Base-by-base conservation (phyloP, 2,888 invertebrate species). In the Opisthograptis luteolata region DNA sequence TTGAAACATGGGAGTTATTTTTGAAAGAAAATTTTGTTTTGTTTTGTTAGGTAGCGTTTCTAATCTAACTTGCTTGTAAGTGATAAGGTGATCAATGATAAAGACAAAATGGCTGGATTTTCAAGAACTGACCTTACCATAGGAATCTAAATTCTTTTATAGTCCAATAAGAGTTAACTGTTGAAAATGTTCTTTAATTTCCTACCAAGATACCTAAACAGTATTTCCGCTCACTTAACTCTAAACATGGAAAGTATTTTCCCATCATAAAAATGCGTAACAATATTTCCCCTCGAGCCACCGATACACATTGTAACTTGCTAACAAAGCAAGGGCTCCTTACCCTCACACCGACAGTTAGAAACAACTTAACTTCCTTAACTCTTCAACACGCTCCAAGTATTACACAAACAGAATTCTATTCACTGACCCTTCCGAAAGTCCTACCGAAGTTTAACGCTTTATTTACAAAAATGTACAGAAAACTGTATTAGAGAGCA, bases 341-440 rank as follows among this genome's bases (percentile, higher is more conserved):
- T 8, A 5, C 27, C 27, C 34, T 44, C 52, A 39, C 39, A 35
- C 54, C 53, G 30, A 36, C 50, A 39, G 55, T 55, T 55, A 45
- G 48, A 37, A 59, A 59, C 59, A 56, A 56, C 45, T 59, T 55
- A 55, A 58, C 58, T 59, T 66, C 62, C 43, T 44, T 35, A 65
- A 66, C 64, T 68, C 63, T 63, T 52, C 51, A 64, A 57, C 60
- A 63, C 64, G 58, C 58, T 57, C 61, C 64, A 60, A 70, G 73
- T 69, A 67, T 68, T 55, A 64, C 55, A 65, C 70, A 73, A 72
- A 72, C 67, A 72, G 53, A 62, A 65, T 63, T 68, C 58, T 73
- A 69, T 68, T 70, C 64, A 60, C 68, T 63, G 73, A 67, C 73
- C 73, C 68, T 65, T 64, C 61, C 64, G 47, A 48, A 60, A 65